Percentiles rank a stretch among this genome's conserved stretches.
Evolutionary conservation across 1,140 invertebrate species (phyloP).

Genomic region (Eupristina koningsbergeri): DNA sequence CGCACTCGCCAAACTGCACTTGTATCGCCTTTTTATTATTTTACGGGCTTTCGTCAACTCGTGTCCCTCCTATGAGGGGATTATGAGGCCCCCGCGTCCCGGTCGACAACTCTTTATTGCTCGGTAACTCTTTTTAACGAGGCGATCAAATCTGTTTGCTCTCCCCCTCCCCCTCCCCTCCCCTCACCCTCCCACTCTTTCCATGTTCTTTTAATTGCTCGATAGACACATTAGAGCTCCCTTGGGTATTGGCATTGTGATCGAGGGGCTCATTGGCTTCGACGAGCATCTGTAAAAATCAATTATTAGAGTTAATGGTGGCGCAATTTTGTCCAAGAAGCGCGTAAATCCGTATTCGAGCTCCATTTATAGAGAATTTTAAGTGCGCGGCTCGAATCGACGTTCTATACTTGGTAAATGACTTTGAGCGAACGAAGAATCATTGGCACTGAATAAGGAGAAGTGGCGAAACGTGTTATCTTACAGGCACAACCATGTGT

Average conservation of each 20-base stretch:
- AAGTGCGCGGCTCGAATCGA: background rate
- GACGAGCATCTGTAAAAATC: background rate
- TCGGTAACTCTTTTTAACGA: no score
- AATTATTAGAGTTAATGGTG: background rate
- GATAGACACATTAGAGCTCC: background rate
- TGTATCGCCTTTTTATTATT: no score
- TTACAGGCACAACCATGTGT: background rate
- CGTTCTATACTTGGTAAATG: constrained; percentile 10
- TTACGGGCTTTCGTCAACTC: no score
- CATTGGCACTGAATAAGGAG: constrained; percentile 19
- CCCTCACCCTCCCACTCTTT: no score
- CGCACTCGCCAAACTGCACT: background rate
- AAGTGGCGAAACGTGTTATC: constrained; percentile 31
- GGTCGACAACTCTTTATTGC: no score
- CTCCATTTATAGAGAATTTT: constrained; percentile 12
- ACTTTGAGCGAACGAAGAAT: constrained; percentile 17
- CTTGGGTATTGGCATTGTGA: background rate
- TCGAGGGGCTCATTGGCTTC: background rate
- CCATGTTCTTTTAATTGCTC: no score
- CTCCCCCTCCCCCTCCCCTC: no score
- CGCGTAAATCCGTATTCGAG: background rate
- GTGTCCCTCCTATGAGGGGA: no score
- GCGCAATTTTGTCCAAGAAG: background rate
- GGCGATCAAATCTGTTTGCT: no score
- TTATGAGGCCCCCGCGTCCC: no score